Conservation (phyloP, 2,113 vertebrate species). For the Semnornis frantzii region DNA sequence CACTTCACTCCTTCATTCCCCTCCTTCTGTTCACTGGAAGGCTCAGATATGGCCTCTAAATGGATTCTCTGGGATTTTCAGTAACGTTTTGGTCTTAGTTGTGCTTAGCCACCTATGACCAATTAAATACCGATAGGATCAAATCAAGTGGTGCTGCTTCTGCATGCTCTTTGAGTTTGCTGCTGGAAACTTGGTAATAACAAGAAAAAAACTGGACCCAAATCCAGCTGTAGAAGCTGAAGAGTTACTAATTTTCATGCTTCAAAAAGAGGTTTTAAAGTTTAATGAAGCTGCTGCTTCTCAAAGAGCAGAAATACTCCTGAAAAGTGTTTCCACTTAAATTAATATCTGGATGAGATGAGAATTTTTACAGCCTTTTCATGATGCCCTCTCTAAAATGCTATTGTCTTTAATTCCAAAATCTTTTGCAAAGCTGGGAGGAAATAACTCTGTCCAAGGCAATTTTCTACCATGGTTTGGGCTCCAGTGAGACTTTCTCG, state of each 20-base stretch:
- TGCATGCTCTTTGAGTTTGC: neutral
- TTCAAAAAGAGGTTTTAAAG: neutral
- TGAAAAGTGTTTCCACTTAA: neutral
- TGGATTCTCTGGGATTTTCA: neutral
- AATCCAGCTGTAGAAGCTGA: neutral
- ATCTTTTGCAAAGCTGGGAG: neutral
- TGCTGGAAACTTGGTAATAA: neutral
- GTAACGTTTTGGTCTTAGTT: neutral
- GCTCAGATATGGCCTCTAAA: neutral
- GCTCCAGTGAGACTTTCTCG: neutral
- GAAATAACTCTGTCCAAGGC: neutral
- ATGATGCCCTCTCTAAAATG: rapidly evolving
- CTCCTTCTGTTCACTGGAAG: neutral
- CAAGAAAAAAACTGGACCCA: neutral
- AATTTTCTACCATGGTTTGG: neutral
- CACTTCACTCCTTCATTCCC: neutral
- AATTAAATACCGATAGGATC: neutral
- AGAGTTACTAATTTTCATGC: neutral
- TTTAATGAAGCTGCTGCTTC: neutral
- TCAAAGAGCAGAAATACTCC: neutral
- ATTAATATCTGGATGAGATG: neutral
- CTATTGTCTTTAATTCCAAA: neutral
- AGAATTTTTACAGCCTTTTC: neutral
- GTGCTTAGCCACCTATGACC: neutral
- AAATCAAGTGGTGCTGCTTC: neutral